Conservation (phyloP, 1,140 invertebrate species). For the Periplaneta americana region DNA sequence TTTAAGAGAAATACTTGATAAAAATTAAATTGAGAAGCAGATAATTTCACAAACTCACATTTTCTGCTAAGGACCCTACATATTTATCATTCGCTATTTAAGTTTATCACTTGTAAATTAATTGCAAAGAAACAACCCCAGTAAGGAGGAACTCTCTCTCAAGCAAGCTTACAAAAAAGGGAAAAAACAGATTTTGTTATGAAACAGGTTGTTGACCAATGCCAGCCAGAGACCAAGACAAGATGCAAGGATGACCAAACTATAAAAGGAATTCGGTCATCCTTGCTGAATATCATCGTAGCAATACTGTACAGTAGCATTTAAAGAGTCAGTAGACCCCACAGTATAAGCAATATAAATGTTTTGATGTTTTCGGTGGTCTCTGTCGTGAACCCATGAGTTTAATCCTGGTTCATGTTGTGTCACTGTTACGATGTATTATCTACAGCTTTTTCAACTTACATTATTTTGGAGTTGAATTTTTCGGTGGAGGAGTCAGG, state of each 20-base stretch:
- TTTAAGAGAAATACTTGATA: too few relatives aligned
- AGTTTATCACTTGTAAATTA: neutral
- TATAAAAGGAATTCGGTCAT: neutral
- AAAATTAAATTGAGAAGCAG: too few relatives aligned
- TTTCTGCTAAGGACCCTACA: neutral
- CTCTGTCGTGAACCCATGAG: neutral
- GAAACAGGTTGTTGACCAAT: too few relatives aligned
- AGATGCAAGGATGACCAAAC: neutral
- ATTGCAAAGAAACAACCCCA: neutral
- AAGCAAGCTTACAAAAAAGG: neutral
- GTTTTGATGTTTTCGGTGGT: neutral
- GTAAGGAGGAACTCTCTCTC: neutral
- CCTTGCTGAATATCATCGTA: neutral
- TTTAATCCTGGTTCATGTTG: neutral
- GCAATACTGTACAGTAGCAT: neutral
- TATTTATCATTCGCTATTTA: neutral
- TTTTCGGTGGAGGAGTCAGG: neutral
- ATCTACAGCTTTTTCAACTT: neutral
- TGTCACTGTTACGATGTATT: neutral
- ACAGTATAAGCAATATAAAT: neutral
- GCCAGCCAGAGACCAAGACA: neutral
- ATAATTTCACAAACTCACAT: too few relatives aligned
- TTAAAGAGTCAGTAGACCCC: neutral
- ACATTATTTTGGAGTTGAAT: neutral
- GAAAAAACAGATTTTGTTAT: neutral